Base-by-base conservation (phyloP, 2,113 vertebrate species). In the Oncorhynchus kisutch region DNA sequence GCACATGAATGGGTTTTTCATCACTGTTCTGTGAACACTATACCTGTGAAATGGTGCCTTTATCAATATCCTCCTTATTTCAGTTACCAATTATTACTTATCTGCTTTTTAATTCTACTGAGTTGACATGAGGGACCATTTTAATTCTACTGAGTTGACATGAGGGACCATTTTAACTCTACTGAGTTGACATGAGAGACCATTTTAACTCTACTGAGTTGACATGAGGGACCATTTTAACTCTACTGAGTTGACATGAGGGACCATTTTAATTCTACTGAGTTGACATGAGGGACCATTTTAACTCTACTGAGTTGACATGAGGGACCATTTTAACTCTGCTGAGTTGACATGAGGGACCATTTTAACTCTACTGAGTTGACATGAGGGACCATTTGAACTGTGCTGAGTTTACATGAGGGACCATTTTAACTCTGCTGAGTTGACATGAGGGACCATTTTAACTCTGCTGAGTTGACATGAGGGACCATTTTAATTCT, bases 41-140 rank as follows among this genome's bases (percentile, higher is more conserved):
- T 25, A 65, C 24, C 68, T 31, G 20, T 49, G 13, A 70, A 4
- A 70, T 4, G 11, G n/a, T 24, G 68, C 4, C 18, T 45, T 48
- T 24, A 22, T 7, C 39, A 12, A 31, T 70, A 20, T 13, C 9
- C 68, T 7, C 22, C n/a, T 1, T 22, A 70, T 49, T 20, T 49
- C 25, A 25, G 65, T 67, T 5, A 67, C 25, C 3, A 27, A 25
- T 22, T 22, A 31, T 27, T 27, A 13, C 22, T 22, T 64, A 14
- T 57, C 54, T 29, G 67, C 31, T n/a, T 68, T 68, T 68, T 29
- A 31, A n/a, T 9, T 81, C 66, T 39, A 7, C 34, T 27, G 57
- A 31, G 0, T 91, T 92, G 91, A 88, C 94, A 13, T 54, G 51
- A 12, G 16, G 51, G 51, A 54, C 11, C 51, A 75, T 51, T 51